Conservation (phyloP, 2,113 vertebrate species). For the Stercorarius parasiticus region DNA sequence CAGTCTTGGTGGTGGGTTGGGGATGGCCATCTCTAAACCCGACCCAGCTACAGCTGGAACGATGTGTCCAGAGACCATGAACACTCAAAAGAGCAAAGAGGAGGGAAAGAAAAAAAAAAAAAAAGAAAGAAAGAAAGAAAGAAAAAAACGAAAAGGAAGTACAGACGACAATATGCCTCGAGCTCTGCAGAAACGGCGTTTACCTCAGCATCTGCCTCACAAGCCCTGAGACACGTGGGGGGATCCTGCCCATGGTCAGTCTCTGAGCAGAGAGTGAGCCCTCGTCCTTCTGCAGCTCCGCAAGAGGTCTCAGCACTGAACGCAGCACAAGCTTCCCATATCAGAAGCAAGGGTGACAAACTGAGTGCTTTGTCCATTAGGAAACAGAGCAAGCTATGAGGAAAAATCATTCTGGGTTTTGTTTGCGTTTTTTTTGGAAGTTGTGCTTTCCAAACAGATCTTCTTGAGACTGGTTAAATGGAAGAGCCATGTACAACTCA, state of each 20-base stretch:
- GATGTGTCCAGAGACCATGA: accelerated
- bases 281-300: background rate
- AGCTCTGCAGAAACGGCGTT: background rate
- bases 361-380: background rate
- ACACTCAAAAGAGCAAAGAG: background rate
- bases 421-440: accelerated
- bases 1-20: background rate
- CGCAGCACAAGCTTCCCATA: background rate
- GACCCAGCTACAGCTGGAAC: background rate
- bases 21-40: background rate
- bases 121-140: too few species aligned
- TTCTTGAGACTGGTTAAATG: background rate
- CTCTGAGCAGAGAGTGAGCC: background rate
- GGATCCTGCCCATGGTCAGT: background rate
- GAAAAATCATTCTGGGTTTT: background rate
- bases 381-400: background rate
- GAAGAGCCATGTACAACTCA: background rate
- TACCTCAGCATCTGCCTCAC: background rate
- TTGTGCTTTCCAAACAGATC: background rate
- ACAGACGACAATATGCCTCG: background rate
- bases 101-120: too few species aligned
- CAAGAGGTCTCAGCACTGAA: background rate
- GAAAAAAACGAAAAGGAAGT: background rate
- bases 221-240: accelerated
- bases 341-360: background rate